Conservation (phyloP, 2,113 vertebrate genomes). For the Charina bottae region DNA sequence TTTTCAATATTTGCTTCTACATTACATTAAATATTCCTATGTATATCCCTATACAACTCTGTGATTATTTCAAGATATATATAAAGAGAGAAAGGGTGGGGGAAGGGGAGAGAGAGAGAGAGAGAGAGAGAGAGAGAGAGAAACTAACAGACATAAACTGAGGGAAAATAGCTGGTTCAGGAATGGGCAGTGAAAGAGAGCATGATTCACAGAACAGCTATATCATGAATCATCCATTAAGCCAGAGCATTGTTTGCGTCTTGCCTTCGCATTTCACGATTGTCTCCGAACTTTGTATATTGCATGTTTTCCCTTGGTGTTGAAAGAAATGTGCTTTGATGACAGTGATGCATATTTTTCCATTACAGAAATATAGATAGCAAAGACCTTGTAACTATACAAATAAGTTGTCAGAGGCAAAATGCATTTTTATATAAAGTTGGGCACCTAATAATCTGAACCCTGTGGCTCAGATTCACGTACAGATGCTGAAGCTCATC, state of each 20-base stretch:
- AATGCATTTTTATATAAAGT: background rate
- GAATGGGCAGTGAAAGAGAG: background rate
- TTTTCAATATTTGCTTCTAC: background rate
- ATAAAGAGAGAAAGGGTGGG: too few species aligned
- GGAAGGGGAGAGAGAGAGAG: too few species aligned
- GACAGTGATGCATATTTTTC: background rate
- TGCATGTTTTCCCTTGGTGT: background rate
- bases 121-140: background rate
- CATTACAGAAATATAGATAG: background rate
- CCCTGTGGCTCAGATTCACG: background rate
- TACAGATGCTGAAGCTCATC: background rate
- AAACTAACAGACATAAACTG: background rate
- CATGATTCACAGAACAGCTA: background rate
- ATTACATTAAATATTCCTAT: background rate
- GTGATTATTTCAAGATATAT: background rate
- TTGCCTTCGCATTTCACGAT: background rate
- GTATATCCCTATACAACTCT: background rate
- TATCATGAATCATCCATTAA: constrained; percentile 1
- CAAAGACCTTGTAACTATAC: background rate
- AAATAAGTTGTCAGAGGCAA: background rate
- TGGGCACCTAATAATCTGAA: background rate
- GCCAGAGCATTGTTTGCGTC: background rate
- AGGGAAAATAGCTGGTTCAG: background rate
- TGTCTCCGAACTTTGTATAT: background rate
- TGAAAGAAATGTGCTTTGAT: background rate